Conservation (phyloP, 2,888 invertebrate species). For the Aphodius sticticus region DNA sequence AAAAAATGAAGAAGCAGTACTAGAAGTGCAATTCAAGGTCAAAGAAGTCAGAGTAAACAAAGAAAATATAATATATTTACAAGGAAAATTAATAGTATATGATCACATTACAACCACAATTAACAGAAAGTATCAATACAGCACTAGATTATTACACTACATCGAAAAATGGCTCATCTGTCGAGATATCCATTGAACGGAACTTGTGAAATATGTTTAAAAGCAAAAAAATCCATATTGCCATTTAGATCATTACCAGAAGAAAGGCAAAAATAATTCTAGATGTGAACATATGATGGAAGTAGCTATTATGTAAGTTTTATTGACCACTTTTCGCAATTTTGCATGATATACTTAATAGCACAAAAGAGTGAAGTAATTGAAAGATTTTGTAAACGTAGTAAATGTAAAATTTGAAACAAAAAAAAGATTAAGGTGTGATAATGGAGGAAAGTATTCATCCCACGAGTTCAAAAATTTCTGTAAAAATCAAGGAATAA, state of each 20-base stretch:
- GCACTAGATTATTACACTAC: conserved; percentile 32
- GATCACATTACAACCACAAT: background rate
- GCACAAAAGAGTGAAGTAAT: conserved; percentile 30
- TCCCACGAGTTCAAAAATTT: conserved; percentile 32
- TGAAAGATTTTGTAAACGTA: conserved; percentile 28
- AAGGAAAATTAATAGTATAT: conserved; percentile 34
- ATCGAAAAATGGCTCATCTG: conserved; percentile 46
- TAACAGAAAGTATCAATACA: background rate
- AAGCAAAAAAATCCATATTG: conserved; percentile 35
- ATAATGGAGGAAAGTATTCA: conserved; percentile 36
- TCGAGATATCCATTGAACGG: conserved; percentile 35
- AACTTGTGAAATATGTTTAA: conserved; percentile 39
- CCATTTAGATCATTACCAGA: conserved; percentile 31
- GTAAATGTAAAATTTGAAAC: conserved; percentile 28
- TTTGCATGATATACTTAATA: conserved; percentile 29
- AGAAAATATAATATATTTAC: conserved; percentile 28
- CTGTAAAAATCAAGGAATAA: conserved; percentile 38
- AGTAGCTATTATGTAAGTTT: conserved; percentile 35
- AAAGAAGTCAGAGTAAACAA: conserved; percentile 36
- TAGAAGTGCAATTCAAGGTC: conserved; percentile 38
- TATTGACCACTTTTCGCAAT: conserved; percentile 37
- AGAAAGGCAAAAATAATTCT: conserved; percentile 37
- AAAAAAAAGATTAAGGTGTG: conserved; percentile 33
- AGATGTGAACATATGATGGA: conserved; percentile 28
- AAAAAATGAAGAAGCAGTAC: conserved; percentile 41